Conservation (phyloP, 2,113 vertebrate genomes). For the Seriola quinqueradiata region DNA sequence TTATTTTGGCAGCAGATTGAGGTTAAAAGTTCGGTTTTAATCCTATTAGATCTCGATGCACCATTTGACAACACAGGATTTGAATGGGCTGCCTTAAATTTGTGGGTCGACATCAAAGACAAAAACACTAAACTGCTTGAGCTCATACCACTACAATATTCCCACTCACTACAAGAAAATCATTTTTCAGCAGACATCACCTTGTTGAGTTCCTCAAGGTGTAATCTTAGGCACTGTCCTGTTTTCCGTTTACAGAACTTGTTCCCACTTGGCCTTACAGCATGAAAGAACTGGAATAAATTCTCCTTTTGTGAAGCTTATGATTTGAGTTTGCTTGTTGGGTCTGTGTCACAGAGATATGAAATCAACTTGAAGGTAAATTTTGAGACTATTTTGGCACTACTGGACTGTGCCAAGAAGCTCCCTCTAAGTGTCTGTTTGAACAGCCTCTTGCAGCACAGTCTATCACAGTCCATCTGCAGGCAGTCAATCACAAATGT, state of each 20-base stretch:
- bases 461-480: not conserved
- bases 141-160: not conserved
- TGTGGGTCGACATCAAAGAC: slow-evolving; percentile 23
- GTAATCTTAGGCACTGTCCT: not conserved
- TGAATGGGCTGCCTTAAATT: slow-evolving; percentile 11
- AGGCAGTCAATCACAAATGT: too few relatives aligned
- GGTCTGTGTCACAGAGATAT: not conserved
- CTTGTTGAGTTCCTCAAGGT: slow-evolving; percentile 30
- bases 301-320: not conserved
- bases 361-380: not conserved
- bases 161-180: not conserved
- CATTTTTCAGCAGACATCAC: not conserved
- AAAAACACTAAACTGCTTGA: slow-evolving; percentile 18
- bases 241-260: not conserved
- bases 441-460: not conserved
- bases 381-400: not conserved
- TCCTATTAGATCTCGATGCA: slow-evolving; percentile 30
- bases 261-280: not conserved
- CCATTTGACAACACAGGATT: slow-evolving; percentile 17
- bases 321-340: not conserved
- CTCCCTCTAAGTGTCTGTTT: not conserved
- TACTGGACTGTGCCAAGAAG: not conserved
- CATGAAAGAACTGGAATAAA: not conserved
- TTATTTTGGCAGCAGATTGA: slow-evolving; percentile 9
- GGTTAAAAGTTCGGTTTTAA: slow-evolving; percentile 31